Base-by-base conservation (phyloP, 1,140 invertebrate species). In the Oedothorax gibbosus region DNA sequence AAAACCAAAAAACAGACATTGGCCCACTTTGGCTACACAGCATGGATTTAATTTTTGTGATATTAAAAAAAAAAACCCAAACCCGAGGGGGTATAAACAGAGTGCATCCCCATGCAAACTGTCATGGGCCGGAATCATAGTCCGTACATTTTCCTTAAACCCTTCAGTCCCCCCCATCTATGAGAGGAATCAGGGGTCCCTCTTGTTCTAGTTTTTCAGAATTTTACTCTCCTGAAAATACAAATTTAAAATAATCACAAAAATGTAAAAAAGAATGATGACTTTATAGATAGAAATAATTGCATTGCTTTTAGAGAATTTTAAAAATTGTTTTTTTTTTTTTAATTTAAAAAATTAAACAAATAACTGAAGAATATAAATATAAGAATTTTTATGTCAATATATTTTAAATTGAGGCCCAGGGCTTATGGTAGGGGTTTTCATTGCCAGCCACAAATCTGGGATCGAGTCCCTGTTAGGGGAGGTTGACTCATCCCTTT, bases 61-160 rank as follows among this genome's bases (percentile, higher is more conserved):
- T 9, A 66, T 18, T 66, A n/a, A 21, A 66, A 64, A 6, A 71
- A 71, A 11, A 6, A 8, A 5, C 11, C 7, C 12, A n/a, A 87
- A 93, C 93, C 91, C 99, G 98, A 18, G 98, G 98, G 99, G 98
- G 91, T 97, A 99, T 54, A 99, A 91, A 92, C 50, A 99, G 91
- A 2, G 97, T 99, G 89, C 99, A 99, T n/a, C 88, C 99, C 98
- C 87, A 99, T 94, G 90, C 99, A 99, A 15, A 98, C 96, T 18
- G 95, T 96, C 86, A 98, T 92, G 15, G n/a, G 97, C 96, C 1
- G 98, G 98, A 12, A 99, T 90, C 87, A 99, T 96, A 8, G 99
- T 96, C 88, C 98, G 93, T n/a, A 95, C 96, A 92, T 99, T 99
- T 15, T 99, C 99, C 92, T 99, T 99, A 89, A 99, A 99, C 0